These are phyloP conservation scores for Bombyx mori DNA, from an alignment of 1,140 invertebrate genomes.

Conservation along the genomic window DNA sequence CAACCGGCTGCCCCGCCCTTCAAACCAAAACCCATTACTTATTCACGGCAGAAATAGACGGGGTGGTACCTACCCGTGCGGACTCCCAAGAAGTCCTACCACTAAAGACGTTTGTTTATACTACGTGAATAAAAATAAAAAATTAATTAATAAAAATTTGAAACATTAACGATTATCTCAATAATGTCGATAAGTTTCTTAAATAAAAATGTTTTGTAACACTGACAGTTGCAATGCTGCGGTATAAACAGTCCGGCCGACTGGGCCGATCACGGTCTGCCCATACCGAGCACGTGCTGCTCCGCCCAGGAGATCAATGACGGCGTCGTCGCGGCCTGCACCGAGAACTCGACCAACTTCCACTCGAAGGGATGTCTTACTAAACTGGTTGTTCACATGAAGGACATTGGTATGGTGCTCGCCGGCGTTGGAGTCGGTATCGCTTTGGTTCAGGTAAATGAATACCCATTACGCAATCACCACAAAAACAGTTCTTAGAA, in stretches of 20 bases:
- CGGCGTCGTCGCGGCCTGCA: slow-evolving; percentile 57
- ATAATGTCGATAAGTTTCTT: no score
- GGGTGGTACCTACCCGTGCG: no score
- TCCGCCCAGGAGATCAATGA: slow-evolving; percentile 72
- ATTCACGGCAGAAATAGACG: no score
- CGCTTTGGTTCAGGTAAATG: slow-evolving; percentile 80
- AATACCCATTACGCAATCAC: not conserved
- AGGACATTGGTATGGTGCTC: slow-evolving; percentile 79
- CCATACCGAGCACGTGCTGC: slow-evolving; percentile 80
- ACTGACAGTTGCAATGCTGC: slow-evolving; percentile 81
- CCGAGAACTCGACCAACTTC: slow-evolving; percentile 20
- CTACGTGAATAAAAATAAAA: no score
- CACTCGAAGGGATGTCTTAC: slow-evolving; percentile 76
- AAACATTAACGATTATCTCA: no score
- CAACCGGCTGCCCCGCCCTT: no score
- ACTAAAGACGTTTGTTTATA: no score
- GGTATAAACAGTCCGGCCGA: slow-evolving; percentile 79
- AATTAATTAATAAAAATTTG: no score
- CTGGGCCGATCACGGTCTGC: slow-evolving; percentile 75
- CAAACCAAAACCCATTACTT: no score
- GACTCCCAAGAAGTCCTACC: no score
- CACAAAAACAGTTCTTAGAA: not conserved
- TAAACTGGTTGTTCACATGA: slow-evolving; percentile 75
- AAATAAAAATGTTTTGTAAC: no score
- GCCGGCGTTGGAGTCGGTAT: slow-evolving; percentile 85